These are phyloP conservation scores for Idaea aversata DNA, from an alignment of 2,888 invertebrate species.

Conservation along the genomic window DNA sequence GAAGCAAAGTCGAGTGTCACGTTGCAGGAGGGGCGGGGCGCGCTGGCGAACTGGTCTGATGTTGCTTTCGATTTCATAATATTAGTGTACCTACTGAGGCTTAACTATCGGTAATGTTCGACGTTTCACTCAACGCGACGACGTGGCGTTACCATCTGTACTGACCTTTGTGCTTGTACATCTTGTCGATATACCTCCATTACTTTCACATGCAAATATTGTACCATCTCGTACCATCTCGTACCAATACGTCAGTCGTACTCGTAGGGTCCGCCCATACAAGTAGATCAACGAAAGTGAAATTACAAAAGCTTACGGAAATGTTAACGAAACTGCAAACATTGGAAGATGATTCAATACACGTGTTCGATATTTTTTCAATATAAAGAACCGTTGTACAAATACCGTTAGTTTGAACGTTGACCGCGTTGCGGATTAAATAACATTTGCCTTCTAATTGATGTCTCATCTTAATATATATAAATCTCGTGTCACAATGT, in stretches of 20 bases:
- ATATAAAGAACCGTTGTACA: slow-evolving; percentile 69
- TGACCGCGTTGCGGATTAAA: slow-evolving; percentile 57
- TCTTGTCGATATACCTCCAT: neutral
- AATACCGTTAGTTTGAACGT: slow-evolving; percentile 54
- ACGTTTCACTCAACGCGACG: slow-evolving; percentile 53
- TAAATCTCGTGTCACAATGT: too few relatives aligned
- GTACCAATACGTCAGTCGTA: neutral
- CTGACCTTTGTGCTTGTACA: slow-evolving; percentile 13
- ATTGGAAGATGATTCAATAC: slow-evolving; percentile 64
- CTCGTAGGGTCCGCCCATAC: neutral
- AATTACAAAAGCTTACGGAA: slow-evolving; percentile 53
- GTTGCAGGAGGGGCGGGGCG: slow-evolving; percentile 35
- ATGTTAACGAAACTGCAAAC: slow-evolving; percentile 51
- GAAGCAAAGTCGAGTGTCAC: slow-evolving; percentile 39
- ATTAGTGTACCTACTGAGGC: slow-evolving; percentile 34
- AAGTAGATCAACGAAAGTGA: slow-evolving; percentile 43
- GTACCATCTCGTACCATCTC: neutral
- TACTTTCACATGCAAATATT: neutral
- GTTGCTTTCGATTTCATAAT: slow-evolving; percentile 65
- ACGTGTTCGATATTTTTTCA: slow-evolving; percentile 64
- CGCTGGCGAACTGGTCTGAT: neutral
- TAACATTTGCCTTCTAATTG: slow-evolving; percentile 45
- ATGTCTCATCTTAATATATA: too few relatives aligned
- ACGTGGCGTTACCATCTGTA: slow-evolving; percentile 4
- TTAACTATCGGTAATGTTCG: slow-evolving; percentile 62